Evolutionary conservation across 2,113 vertebrate genomes (phyloP).

Genomic region (Triplophysa dalaica): DNA sequence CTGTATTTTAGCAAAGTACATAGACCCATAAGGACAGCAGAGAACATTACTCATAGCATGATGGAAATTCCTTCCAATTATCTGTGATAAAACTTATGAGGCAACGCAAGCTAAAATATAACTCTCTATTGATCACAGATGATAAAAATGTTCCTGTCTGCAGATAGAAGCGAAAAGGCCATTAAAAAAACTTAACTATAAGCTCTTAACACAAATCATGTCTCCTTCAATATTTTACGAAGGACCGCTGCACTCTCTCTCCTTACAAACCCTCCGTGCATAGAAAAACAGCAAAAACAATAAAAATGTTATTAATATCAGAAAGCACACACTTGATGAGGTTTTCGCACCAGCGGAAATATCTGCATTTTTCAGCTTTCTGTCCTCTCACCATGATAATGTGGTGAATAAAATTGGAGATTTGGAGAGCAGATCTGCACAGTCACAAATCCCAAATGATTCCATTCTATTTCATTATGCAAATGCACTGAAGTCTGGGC

Average conservation of each 20-base stretch:
- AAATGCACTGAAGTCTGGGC: constrained; percentile 57
- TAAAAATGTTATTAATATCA: constrained; percentile 13
- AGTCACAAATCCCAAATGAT: constrained; percentile 63
- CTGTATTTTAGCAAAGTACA: constrained; percentile 1
- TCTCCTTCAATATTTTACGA: constrained; percentile 13
- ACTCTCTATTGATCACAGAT: neutral
- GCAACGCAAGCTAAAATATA: constrained; percentile 1
- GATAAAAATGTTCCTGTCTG: constrained; percentile 7
- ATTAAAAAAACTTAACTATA: constrained; percentile 9
- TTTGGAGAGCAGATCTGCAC: constrained; percentile 60
- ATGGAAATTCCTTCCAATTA: constrained; percentile 3
- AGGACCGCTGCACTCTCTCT: neutral
- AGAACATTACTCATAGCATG: neutral
- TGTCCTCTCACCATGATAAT: constrained; percentile 49
- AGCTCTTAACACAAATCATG: constrained; percentile 11
- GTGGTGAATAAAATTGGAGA: constrained; percentile 62
- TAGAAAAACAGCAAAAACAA: neutral
- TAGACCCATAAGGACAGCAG: neutral
- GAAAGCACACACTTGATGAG: constrained; percentile 42
- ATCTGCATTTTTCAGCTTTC: constrained; percentile 22
- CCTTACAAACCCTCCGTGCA: neutral
- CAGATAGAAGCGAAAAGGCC: constrained; percentile 15
- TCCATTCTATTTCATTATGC: constrained; percentile 65
- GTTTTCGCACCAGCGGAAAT: constrained; percentile 6
- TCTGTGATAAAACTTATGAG: constrained; percentile 16